phyloP scores from a whole-genome alignment of 2,888 invertebrate genomes.

The Resseliella maxima region DNA sequence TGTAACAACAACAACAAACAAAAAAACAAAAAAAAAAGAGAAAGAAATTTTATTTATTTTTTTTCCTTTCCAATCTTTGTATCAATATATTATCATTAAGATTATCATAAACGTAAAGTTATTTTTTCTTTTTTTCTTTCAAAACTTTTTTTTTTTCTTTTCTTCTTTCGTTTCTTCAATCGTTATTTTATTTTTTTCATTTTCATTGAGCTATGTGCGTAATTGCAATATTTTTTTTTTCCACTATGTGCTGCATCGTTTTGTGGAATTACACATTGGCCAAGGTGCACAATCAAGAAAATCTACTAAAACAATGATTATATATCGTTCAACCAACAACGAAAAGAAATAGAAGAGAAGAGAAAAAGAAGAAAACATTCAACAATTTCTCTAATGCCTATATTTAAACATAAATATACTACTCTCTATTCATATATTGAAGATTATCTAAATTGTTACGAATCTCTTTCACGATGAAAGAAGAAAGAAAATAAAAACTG shows the following conservation, averaged over 20 bases:
- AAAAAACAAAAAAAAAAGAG: background rate
- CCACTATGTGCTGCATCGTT: background rate
- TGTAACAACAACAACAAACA: background rate
- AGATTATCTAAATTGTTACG: slow-evolving; percentile 2
- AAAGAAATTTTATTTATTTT: no score
- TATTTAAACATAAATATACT: background rate
- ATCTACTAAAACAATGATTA: slow-evolving; percentile 25
- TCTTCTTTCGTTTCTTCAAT: no score
- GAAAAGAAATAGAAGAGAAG: no score
- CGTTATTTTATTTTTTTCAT: background rate
- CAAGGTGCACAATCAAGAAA: slow-evolving; percentile 36
- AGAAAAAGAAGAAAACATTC: no score
- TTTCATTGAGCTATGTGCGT: background rate
- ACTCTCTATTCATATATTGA: slow-evolving; percentile 11
- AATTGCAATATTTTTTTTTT: slow-evolving; percentile 13
- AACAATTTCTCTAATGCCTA: slow-evolving; percentile 1
- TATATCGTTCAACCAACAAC: background rate
- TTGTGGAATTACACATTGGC: background rate
- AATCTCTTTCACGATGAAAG: background rate
- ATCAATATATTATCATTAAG: slow-evolving; percentile 30
- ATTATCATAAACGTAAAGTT: background rate
- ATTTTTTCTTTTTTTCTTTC: background rate
- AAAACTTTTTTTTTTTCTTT: no score
- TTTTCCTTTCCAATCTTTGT: background rate
- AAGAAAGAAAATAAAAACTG: background rate